Evolutionary conservation across 1,140 invertebrate genomes (phyloP).

Genomic region (Sitophilus oryzae): DNA sequence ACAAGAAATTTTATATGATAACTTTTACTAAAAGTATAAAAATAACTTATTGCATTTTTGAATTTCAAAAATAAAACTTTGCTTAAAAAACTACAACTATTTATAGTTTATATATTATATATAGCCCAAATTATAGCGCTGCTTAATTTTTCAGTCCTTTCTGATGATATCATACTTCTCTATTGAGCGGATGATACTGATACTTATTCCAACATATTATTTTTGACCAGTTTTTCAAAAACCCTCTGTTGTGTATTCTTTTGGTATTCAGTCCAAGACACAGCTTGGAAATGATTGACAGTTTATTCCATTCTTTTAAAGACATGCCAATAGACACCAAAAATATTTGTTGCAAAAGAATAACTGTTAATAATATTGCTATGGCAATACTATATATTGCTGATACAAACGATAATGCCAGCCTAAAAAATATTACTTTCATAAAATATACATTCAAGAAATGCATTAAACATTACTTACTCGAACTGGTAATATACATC

Average conservation of each 20-base stretch:
- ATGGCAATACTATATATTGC: slow-evolving; percentile 37
- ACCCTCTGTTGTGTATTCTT: slow-evolving; percentile 29
- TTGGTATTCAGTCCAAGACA: slow-evolving; percentile 29
- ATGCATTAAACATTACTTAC: slow-evolving; percentile 46
- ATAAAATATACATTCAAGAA: slow-evolving; percentile 8
- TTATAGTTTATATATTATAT: neutral
- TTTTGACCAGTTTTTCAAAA: slow-evolving; percentile 34
- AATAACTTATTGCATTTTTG: neutral
- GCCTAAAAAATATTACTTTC: slow-evolving; percentile 36
- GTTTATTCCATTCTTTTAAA: slow-evolving; percentile 33
- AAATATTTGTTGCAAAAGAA: slow-evolving; percentile 34
- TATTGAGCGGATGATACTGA: slow-evolving; percentile 8
- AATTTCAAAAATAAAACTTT: neutral
- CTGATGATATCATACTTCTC: slow-evolving; percentile 7
- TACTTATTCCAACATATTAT: slow-evolving; percentile 25
- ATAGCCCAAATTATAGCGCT: no score
- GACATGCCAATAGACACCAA: slow-evolving; percentile 35
- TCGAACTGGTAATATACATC: slow-evolving; percentile 62
- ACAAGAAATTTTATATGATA: no score
- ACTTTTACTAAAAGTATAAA: neutral
- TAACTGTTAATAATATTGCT: slow-evolving; percentile 25
- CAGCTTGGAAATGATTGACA: slow-evolving; percentile 30
- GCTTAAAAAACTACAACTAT: neutral
- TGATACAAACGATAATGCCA: slow-evolving; percentile 37
- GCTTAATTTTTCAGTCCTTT: neutral